These are phyloP conservation scores for Antheraea assamensis DNA, from an alignment of 2,888 invertebrate species.

Conservation along the genomic window DNA sequence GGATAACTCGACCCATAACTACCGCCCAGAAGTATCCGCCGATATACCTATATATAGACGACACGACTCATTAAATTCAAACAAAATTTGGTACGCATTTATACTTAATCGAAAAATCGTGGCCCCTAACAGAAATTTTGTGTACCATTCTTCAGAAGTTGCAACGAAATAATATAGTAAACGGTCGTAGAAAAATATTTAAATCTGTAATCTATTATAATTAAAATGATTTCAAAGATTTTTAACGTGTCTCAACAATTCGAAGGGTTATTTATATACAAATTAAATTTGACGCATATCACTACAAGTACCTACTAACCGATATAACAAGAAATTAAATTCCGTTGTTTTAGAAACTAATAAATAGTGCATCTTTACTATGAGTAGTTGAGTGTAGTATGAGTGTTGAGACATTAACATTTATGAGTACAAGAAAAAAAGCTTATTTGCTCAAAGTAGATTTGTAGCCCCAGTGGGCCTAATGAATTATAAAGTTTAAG, in stretches of 20 bases:
- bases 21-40: conserved; percentile 31
- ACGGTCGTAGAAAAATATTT: not conserved
- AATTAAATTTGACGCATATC: not conserved
- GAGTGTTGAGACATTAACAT: no score
- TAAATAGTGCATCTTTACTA: not conserved
- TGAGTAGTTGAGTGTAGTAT: no score
- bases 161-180: not conserved
- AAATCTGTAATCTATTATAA: no score
- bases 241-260: not conserved
- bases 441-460: not conserved
- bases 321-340: not conserved
- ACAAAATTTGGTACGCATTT: conserved; percentile 43
- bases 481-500: no score
- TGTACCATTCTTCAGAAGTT: not conserved
- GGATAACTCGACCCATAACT: conserved; percentile 9
- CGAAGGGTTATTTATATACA: not conserved
- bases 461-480: not conserved
- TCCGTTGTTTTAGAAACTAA: not conserved
- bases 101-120: conserved; percentile 34
- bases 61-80: conserved; percentile 49
- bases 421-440: not conserved
- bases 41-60: conserved; percentile 38
- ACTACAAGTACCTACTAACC: not conserved
- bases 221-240: not conserved
- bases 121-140: conserved; percentile 26